phyloP scores from a whole-genome alignment of 2,113 vertebrate species.

The Emydocephalus ijimae region DNA sequence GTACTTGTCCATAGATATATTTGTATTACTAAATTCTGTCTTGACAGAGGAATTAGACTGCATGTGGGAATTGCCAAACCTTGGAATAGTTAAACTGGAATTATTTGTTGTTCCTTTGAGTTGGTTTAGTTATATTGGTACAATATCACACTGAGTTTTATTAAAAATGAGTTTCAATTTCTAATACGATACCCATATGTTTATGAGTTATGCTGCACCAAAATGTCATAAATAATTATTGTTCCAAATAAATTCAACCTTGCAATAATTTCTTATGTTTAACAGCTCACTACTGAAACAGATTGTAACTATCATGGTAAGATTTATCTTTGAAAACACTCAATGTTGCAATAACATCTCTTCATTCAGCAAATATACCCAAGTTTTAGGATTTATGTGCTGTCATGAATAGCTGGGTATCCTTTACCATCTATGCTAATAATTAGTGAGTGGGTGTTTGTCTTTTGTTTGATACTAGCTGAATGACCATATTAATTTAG shows the following conservation, averaged over 20 bases:
- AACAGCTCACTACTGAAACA: constrained; percentile 32
- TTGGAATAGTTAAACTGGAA: constrained; percentile 48
- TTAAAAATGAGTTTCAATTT: constrained; percentile 70
- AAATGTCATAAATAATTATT: constrained; percentile 66
- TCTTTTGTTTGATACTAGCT: background rate
- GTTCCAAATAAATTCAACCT: constrained; percentile 58
- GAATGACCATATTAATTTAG: background rate
- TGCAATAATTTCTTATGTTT: constrained; percentile 51
- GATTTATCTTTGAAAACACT: constrained; percentile 10
- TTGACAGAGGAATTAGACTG: constrained; percentile 59
- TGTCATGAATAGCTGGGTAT: background rate
- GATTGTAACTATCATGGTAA: constrained; percentile 30
- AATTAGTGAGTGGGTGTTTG: constrained; percentile 36
- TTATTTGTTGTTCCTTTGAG: constrained; percentile 60
- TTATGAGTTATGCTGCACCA: constrained; percentile 56
- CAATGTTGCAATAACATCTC: background rate
- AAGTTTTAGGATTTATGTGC: background rate
- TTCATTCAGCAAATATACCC: constrained; percentile 12
- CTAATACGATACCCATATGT: constrained; percentile 67
- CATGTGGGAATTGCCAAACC: constrained; percentile 36
- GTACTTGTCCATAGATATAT: constrained; percentile 17
- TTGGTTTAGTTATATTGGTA: constrained; percentile 57
- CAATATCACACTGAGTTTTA: constrained; percentile 62
- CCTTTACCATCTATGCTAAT: constrained; percentile 10
- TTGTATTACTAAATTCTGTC: constrained; percentile 47